Base-by-base conservation (phyloP, 2,888 invertebrate species). In the Zelleria hepariella region DNA sequence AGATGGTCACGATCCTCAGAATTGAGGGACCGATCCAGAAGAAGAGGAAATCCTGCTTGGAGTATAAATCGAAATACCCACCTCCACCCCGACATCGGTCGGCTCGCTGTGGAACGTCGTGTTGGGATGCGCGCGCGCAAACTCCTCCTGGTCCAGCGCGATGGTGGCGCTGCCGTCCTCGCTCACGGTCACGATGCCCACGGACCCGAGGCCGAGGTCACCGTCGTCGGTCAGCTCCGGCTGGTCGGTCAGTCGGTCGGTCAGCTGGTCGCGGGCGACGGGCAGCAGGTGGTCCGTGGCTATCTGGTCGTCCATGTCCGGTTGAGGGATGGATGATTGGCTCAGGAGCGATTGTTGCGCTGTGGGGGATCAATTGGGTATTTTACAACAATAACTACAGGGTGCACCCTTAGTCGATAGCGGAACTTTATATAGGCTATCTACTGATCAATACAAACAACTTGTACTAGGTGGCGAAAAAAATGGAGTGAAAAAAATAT, bases 101-200 rank as follows among this genome's bases (percentile, higher is more conserved):
- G 87, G 86, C 61, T 89, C 89, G 25, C 81, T 86, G 58, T 89
- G 88, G 68, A 89, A 89, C 0, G 89, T 89, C 0, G 89, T 89
- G 57, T 89, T 89, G 0, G 89, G 89, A 61, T 89, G 89, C 0
- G 86, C 77, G 10, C 86, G 64, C 0, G 89, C 89, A 60, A 89
- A 89, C 72, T 89, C 89, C 63, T 88, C 88, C n/a, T 85, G 84
- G 58, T 87, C 82, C 3, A 87, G 60, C 2, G 79, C 73, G 20
- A 85, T 80, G 25, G 83, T 81, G 0, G 82, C 77, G 54, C 75
- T 70, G 1, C 83, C 86, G 52, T 82, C 84, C 56, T 79, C 83
- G 59, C 79, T 79, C n/a, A 86, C 86, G 0, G 86, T 82, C 42
- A 86, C 87, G 0, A 86, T 82, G n/a, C 85, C 86, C 2, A 83